These are phyloP conservation scores for Platichthys stellatus DNA, from an alignment of 2,113 vertebrate genomes.

Conservation along the genomic window DNA sequence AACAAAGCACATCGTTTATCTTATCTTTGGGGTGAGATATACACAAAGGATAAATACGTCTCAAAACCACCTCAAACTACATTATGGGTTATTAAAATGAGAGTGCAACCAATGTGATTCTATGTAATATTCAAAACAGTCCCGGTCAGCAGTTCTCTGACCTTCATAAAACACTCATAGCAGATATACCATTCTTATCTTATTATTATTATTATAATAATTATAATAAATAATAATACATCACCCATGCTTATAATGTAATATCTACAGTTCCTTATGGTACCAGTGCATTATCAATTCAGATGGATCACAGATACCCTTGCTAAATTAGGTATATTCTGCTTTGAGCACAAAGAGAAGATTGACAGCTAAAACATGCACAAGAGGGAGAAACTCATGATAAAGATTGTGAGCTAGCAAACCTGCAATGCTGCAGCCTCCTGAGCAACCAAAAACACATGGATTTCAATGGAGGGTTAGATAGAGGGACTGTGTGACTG, in stretches of 20 bases:
- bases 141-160: conserved; percentile 23
- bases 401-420: conserved; percentile 18
- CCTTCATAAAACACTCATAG: conserved; percentile 50
- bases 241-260: neutral
- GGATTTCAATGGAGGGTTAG: conserved; percentile 2
- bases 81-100: conserved; percentile 26
- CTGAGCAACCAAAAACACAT: conserved; percentile 26
- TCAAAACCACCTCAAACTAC: conserved; percentile 12
- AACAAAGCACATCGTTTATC: neutral
- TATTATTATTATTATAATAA: conserved; percentile 43
- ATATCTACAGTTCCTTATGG: neutral
- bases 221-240: conserved; percentile 55
- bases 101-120: conserved; percentile 29
- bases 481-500: neutral
- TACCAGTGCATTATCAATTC: conserved; percentile 32
- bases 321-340: conserved; percentile 48
- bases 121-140: conserved; percentile 16
- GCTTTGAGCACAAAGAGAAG: conserved; percentile 34
- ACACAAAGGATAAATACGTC: neutral
- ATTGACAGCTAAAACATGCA: conserved; percentile 40
- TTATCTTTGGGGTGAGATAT: neutral
- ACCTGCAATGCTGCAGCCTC: conserved; percentile 10
- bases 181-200: conserved; percentile 17
- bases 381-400: conserved; percentile 14
- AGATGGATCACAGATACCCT: conserved; percentile 49